Conservation (phyloP, 2,888 invertebrate genomes). For the Callyntrura sp. region DNA sequence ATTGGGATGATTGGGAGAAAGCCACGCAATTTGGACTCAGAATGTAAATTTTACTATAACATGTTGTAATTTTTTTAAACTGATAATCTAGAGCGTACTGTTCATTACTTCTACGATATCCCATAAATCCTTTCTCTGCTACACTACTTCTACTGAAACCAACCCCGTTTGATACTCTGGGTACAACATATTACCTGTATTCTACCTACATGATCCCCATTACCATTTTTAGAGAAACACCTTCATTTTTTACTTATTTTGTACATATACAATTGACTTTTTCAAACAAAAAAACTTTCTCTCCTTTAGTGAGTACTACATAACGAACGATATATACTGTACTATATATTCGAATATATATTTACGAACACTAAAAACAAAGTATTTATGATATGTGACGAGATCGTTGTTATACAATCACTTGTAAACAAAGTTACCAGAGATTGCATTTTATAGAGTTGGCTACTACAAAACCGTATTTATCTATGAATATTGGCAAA, state of each 20-base stretch:
- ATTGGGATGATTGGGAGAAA: conserved; percentile 90
- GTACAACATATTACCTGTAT: too few species aligned
- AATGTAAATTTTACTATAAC: conserved; percentile 74
- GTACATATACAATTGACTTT: not conserved
- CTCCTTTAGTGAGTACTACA: not conserved
- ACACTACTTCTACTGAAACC: not conserved
- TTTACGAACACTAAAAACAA: not conserved
- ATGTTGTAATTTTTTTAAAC: conserved; percentile 18
- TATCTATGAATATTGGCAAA: conserved; percentile 10
- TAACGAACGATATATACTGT: not conserved
- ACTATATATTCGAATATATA: not conserved
- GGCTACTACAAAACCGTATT: not conserved
- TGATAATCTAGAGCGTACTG: not conserved
- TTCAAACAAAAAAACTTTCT: not conserved
- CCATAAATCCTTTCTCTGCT: not conserved
- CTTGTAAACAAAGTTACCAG: conserved; percentile 23
- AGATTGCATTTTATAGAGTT: conserved; percentile 28
- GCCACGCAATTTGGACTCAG: conserved; percentile 84
- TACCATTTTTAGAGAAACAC: not conserved
- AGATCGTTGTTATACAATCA: conserved; percentile 1
- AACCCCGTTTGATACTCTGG: conserved; percentile 18
- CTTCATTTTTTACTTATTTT: conserved; percentile 1
- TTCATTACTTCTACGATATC: not conserved
- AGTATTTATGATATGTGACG: not conserved
- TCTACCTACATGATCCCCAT: not conserved